A percentile compares a stretch with the other conserved stretches of the same genome.
Conservation (phyloP, 2,113 vertebrate genomes). For the Hypocryptadius cinnamomeus region DNA sequence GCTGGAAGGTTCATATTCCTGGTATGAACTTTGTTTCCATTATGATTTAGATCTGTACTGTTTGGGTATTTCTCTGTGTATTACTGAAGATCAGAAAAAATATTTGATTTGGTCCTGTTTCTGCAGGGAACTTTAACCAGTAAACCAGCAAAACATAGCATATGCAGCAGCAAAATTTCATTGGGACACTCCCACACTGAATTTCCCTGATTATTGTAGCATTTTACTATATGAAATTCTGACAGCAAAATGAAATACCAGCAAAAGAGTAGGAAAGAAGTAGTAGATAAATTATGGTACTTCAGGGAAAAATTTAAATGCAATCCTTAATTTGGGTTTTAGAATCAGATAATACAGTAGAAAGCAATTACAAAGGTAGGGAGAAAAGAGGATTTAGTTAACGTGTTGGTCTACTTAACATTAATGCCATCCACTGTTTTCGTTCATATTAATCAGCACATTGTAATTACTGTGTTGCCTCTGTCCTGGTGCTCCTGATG, state of each 20-base stretch:
- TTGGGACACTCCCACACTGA: neutral
- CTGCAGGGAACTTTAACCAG: neutral
- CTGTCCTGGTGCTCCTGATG: neutral
- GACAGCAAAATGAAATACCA: neutral
- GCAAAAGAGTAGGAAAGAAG: neutral
- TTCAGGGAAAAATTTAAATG: neutral
- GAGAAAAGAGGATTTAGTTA: neutral
- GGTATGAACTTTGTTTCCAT: neutral
- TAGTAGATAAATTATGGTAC: neutral
- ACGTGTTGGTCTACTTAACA: neutral
- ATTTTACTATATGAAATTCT: neutral
- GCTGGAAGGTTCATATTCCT: neutral
- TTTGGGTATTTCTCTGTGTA: neutral
- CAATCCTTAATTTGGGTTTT: neutral
- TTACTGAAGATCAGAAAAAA: neutral
- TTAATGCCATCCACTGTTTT: neutral
- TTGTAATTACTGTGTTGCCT: neutral
- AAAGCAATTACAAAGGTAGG: neutral
- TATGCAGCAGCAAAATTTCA: neutral
- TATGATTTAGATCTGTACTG: neutral
- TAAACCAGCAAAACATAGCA: neutral
- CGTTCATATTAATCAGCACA: neutral
- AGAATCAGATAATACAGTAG: neutral
- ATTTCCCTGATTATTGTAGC: neutral
- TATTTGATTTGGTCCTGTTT: neutral